Conservation (phyloP, 1,140 invertebrate genomes). For the Muscidifurax raptorellus region DNA sequence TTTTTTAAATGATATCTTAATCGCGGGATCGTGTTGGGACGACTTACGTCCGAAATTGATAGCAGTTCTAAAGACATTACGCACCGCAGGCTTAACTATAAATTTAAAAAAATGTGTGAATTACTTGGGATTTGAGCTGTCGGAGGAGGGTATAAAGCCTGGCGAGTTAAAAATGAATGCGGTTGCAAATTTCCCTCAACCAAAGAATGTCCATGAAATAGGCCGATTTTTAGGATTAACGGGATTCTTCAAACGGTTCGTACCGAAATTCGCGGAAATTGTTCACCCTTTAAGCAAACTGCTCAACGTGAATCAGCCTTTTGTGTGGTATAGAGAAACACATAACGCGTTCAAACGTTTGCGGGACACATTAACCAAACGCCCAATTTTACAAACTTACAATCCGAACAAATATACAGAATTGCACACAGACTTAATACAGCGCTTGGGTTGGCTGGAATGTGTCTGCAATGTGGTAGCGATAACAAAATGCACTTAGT, state of each 20-base stretch:
- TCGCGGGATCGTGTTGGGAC: conserved; percentile 33
- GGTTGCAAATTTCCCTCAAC: conserved; percentile 60
- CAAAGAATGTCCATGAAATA: conserved; percentile 61
- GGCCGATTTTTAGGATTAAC: conserved; percentile 66
- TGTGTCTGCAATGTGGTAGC: conserved; percentile 49
- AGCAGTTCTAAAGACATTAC: conserved; percentile 41
- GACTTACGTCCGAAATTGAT: conserved; percentile 35
- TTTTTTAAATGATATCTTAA: conserved; percentile 53
- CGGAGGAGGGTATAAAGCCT: conserved; percentile 52
- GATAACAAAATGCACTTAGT: conserved; percentile 32
- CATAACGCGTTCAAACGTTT: too few relatives aligned
- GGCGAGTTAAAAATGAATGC: conserved; percentile 61
- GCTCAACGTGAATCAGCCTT: conserved; percentile 45
- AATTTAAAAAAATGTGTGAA: conserved; percentile 50
- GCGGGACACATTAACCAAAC: too few relatives aligned
- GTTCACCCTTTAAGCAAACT: conserved; percentile 56
- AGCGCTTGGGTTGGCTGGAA: conserved; percentile 59
- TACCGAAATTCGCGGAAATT: conserved; percentile 58
- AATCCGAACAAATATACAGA: conserved; percentile 56
- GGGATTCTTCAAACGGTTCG: conserved; percentile 64
- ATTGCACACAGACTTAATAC: too few relatives aligned
- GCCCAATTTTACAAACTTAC: too few relatives aligned
- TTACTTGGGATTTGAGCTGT: conserved; percentile 50
- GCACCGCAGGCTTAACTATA: conserved; percentile 47
- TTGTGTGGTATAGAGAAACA: conserved; percentile 50